Conservation (phyloP, 2,113 vertebrate genomes). For the Larimichthys polyactis region DNA sequence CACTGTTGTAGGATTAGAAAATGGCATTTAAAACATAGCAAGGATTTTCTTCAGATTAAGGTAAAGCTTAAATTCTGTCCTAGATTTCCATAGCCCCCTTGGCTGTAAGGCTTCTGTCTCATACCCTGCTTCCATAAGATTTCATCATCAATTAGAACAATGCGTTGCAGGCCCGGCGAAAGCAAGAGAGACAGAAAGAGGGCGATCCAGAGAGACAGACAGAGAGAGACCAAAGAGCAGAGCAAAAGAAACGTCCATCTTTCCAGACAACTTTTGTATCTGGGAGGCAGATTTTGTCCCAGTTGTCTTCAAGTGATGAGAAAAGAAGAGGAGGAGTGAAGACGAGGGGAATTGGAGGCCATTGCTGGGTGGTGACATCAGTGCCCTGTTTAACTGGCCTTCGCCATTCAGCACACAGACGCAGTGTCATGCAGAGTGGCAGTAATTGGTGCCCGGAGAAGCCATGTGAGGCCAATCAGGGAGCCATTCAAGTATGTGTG, state of each 20-base stretch:
- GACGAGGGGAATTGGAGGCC: not conserved
- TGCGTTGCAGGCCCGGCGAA: not conserved
- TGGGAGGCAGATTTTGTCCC: constrained; percentile 59
- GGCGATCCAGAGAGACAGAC: constrained; percentile 7
- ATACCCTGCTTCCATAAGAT: constrained; percentile 31
- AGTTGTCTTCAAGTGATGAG: constrained; percentile 43
- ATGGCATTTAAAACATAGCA: constrained; percentile 5
- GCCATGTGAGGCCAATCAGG: constrained; percentile 55
- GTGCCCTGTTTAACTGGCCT: constrained; percentile 29
- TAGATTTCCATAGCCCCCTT: constrained; percentile 5
- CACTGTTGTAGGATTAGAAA: not conserved
- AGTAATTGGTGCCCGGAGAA: constrained; percentile 57
- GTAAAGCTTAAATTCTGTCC: constrained; percentile 21
- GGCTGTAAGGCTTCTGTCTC: constrained; percentile 5
- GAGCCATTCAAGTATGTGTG: constrained; percentile 23
- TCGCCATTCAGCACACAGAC: constrained; percentile 16
- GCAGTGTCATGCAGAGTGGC: constrained; percentile 31
- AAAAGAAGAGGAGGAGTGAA: constrained; percentile 3
- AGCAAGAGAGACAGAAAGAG: constrained; percentile 6
- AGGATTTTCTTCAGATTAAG: not conserved
- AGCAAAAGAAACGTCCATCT: constrained; percentile 19
- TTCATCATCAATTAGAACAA: constrained; percentile 60
- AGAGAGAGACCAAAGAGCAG: not conserved
- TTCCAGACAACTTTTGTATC: constrained; percentile 38
- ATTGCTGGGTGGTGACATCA: constrained; percentile 34